phyloP scores from a whole-genome alignment of 1,140 invertebrate species.

The Adelges cooleyi region DNA sequence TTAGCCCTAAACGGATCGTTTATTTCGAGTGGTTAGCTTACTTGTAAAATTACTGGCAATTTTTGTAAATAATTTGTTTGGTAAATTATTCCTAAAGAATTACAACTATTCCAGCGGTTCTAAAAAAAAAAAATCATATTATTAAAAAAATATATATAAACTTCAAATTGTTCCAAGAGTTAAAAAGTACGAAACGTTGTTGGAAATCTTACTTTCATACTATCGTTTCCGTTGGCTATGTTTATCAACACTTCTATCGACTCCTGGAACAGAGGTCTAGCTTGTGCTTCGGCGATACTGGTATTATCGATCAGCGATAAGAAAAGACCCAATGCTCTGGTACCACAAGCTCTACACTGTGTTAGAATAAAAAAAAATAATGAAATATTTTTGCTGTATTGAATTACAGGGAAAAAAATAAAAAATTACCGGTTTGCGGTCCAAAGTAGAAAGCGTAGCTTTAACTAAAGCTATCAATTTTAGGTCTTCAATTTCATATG shows the following conservation, averaged over 20 bases:
- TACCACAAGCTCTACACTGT: constrained; percentile 20
- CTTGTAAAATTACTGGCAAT: background rate
- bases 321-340: constrained; percentile 8
- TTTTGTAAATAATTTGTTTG: constrained; percentile 8
- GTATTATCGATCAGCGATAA: constrained; percentile 6
- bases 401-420: no score
- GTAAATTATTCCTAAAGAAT: constrained; percentile 9
- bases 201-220: constrained; percentile 16
- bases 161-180: no score
- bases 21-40: no score
- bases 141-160: background rate
- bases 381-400: no score
- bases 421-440: constrained; percentile 12
- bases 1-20: no score
- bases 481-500: constrained; percentile 5
- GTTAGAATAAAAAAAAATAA: background rate
- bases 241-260: constrained; percentile 2
- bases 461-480: background rate
- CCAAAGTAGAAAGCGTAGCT: constrained; percentile 2
- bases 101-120: constrained; percentile 23
- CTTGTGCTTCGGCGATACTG: background rate
- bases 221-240: constrained; percentile 15
- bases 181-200: no score
- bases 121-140: background rate
- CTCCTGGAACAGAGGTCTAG: background rate